A percentile compares a stretch with the other conserved stretches of the same genome.
phyloP scores from a whole-genome alignment of 2,797 vertebrate species.

The Taenioides sp. region DNA sequence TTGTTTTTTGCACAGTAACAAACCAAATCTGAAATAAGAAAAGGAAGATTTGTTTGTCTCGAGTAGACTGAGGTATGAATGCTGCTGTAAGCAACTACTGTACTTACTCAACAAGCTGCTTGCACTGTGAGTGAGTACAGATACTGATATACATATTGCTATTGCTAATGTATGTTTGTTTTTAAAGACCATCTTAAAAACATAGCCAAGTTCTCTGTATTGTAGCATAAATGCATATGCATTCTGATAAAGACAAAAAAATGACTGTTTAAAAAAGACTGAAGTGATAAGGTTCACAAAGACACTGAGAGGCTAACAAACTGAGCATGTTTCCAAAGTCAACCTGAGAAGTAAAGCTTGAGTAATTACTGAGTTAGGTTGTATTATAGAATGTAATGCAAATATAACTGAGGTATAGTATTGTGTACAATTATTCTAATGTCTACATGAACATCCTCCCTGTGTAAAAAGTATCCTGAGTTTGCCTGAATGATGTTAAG shows the following conservation, averaged over 20 bases:
- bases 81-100: not conserved
- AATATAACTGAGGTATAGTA: constrained; percentile 61
- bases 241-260: not conserved
- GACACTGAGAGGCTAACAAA: constrained; percentile 52
- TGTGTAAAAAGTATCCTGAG: constrained; percentile 52
- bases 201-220: not conserved
- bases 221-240: not conserved
- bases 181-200: not conserved
- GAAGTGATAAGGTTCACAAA: constrained; percentile 39
- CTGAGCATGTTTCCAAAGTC: constrained; percentile 37
- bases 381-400: constrained; percentile 42
- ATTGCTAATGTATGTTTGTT: constrained; percentile 8
- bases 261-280: constrained; percentile 9
- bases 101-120: constrained; percentile 4
- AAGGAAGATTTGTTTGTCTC: constrained; percentile 1
- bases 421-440: constrained; percentile 23
- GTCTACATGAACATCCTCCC: constrained; percentile 39
- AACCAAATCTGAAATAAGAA: not conserved
- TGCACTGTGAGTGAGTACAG: constrained; percentile 5
- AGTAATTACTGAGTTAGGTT: constrained; percentile 19
- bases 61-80: constrained; percentile 25
- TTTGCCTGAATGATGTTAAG: constrained; percentile 35
- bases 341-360: constrained; percentile 46
- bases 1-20: not conserved
- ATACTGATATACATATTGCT: constrained; percentile 24